Conservation (phyloP, 2,888 invertebrate species). For the Lasioglossum oenotherae region DNA sequence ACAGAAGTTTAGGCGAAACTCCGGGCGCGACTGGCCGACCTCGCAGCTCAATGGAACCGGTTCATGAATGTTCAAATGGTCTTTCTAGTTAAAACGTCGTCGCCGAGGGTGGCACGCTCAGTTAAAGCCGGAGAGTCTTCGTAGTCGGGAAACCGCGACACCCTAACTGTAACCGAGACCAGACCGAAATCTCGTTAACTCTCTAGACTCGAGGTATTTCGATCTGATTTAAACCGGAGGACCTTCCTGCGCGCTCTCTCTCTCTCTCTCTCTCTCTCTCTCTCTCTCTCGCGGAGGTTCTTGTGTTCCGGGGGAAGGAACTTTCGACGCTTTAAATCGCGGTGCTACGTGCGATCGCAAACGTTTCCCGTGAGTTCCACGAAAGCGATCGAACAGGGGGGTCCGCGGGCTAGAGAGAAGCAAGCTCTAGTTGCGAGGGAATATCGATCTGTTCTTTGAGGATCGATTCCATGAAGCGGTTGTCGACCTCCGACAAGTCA, state of each 20-base stretch:
- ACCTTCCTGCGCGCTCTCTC: not conserved
- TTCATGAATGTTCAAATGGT: conserved; percentile 65
- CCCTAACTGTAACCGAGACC: conserved; percentile 64
- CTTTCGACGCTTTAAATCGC: conserved; percentile 1
- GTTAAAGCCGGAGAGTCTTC: conserved; percentile 49
- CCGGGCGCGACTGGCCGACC: conserved; percentile 40
- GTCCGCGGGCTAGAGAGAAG: not conserved
- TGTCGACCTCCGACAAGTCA: not conserved
- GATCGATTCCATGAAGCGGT: not conserved
- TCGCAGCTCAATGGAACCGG: conserved; percentile 57
- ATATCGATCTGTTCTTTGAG: conserved; percentile 13
- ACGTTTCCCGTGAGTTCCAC: not conserved
- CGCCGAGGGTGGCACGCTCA: conserved; percentile 65
- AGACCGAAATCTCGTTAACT: conserved; percentile 63
- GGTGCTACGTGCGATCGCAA: not conserved
- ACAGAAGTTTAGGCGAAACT: conserved; percentile 34
- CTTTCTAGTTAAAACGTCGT: conserved; percentile 67
- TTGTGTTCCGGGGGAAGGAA: not conserved
- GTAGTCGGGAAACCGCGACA: conserved; percentile 51
- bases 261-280: not conserved
- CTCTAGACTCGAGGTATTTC: conserved; percentile 43
- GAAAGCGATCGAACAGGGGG: not conserved
- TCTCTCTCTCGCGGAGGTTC: not conserved
- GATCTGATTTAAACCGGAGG: conserved; percentile 33
- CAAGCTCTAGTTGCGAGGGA: not conserved